Conservation (phyloP, 2,888 invertebrate genomes). For the Ommatoiulus sabulosus region DNA sequence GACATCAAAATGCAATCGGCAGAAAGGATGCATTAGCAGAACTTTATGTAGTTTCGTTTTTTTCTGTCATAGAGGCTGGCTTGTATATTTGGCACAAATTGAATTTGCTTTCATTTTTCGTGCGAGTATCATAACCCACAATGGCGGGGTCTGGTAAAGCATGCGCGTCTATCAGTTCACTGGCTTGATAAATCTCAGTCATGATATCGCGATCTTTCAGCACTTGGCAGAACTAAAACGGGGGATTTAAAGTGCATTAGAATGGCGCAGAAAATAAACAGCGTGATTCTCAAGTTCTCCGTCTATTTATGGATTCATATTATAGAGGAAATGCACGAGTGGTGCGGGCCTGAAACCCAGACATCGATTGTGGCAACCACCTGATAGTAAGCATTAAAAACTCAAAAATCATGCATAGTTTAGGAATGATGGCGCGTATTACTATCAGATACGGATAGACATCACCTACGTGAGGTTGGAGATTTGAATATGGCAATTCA, state of each 20-base stretch:
- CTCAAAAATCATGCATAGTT: background rate
- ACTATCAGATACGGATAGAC: background rate
- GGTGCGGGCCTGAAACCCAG: background rate
- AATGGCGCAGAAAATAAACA: background rate
- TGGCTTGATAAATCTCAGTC: constrained; percentile 40
- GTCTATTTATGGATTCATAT: background rate
- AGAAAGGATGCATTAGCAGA: constrained; percentile 5
- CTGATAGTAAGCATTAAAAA: background rate
- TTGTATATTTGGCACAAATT: background rate
- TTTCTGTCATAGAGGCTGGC: background rate
- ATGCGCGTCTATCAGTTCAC: background rate
- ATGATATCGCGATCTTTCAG: constrained; percentile 6
- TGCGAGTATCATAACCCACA: background rate
- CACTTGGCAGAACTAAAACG: constrained; percentile 45
- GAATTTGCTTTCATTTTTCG: constrained; percentile 31
- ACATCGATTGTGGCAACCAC: background rate
- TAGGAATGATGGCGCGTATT: background rate
- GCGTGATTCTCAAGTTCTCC: background rate
- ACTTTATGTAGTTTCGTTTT: constrained; percentile 8
- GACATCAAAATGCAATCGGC: constrained; percentile 15
- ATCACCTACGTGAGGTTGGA: no score
- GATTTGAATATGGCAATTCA: no score
- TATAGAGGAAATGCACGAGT: background rate
- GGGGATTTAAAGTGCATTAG: constrained; percentile 44
- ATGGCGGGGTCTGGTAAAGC: background rate